Evolutionary conservation across 2,888 invertebrate genomes (phyloP).

Genomic region (Leptura quadrifasciata): DNA sequence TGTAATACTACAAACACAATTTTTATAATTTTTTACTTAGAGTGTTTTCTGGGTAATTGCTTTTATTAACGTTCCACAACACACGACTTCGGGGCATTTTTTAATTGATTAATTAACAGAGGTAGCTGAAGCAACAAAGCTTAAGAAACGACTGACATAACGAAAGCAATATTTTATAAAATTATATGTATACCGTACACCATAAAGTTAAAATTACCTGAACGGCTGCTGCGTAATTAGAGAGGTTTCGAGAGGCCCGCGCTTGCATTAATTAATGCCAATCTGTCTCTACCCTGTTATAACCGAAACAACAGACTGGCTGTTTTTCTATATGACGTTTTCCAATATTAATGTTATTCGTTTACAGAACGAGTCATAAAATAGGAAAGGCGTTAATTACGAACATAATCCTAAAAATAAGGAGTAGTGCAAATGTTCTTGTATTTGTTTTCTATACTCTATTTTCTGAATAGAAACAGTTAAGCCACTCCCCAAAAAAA

Average conservation of each 20-base stretch:
- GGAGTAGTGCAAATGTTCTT: neutral
- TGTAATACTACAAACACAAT: neutral
- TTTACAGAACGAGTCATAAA: neutral
- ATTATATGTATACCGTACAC: conserved; percentile 34
- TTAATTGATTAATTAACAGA: conserved; percentile 29
- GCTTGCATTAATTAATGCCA: conserved; percentile 33
- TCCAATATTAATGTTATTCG: neutral
- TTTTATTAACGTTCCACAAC: conserved; percentile 1
- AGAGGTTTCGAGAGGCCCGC: conserved; percentile 45
- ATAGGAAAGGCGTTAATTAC: neutral
- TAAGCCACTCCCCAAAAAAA: too few species aligned
- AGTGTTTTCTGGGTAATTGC: neutral
- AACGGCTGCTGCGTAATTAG: conserved; percentile 58
- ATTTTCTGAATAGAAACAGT: too few species aligned
- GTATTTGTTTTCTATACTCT: neutral
- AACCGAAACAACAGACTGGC: conserved; percentile 8
- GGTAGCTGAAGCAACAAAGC: conserved; percentile 24
- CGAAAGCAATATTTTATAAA: conserved; percentile 28
- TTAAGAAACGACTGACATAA: conserved; percentile 18
- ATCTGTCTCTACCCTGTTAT: conserved; percentile 26
- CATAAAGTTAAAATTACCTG: conserved; percentile 57
- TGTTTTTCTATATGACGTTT: neutral
- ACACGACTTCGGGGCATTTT: neutral
- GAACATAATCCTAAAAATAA: neutral
- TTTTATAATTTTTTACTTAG: neutral